A percentile compares a stretch with the other conserved stretches of the same genome.
phyloP scores from a whole-genome alignment of 2,797 vertebrate genomes.

The Odontamblyopus rebecca region DNA sequence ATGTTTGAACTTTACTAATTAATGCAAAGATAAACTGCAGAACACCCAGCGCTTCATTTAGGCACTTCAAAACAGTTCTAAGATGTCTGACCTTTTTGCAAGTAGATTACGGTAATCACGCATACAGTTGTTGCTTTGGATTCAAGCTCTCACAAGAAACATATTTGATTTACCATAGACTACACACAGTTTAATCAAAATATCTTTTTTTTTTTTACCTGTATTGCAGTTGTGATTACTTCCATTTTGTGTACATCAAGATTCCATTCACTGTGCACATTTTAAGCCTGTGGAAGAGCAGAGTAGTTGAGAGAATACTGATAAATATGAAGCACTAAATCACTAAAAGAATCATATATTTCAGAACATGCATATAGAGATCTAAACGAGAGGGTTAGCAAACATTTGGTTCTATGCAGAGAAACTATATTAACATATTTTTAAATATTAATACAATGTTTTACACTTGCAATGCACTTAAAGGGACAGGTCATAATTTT shows the following conservation, averaged over 20 bases:
- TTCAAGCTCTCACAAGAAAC: slow-evolving; percentile 9
- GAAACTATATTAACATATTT: not conserved
- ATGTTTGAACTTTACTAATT: slow-evolving; percentile 6
- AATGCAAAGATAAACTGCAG: not conserved
- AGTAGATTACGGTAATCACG: slow-evolving; percentile 18
- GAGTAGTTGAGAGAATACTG: not conserved
- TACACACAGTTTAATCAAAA: not conserved
- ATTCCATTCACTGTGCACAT: not conserved
- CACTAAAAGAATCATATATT: too few species aligned
- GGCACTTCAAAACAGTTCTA: not conserved
- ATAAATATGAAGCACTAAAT: not conserved
- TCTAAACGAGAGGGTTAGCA: too few species aligned
- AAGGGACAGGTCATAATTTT: too few species aligned
- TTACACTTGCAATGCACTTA: too few species aligned
- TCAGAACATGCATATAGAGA: too few species aligned
- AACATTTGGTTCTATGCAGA: not conserved
- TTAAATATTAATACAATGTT: too few species aligned
- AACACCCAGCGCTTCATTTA: not conserved
- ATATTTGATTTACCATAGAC: slow-evolving; percentile 10
- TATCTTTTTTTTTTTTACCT: not conserved
- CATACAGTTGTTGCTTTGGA: not conserved
- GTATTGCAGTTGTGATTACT: not conserved
- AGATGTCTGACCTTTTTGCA: not conserved
- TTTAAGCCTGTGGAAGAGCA: not conserved
- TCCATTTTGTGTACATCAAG: not conserved